These are phyloP conservation scores for Ormyrus nitidulus DNA, from an alignment of 2,888 invertebrate genomes.

Conservation along the genomic window DNA sequence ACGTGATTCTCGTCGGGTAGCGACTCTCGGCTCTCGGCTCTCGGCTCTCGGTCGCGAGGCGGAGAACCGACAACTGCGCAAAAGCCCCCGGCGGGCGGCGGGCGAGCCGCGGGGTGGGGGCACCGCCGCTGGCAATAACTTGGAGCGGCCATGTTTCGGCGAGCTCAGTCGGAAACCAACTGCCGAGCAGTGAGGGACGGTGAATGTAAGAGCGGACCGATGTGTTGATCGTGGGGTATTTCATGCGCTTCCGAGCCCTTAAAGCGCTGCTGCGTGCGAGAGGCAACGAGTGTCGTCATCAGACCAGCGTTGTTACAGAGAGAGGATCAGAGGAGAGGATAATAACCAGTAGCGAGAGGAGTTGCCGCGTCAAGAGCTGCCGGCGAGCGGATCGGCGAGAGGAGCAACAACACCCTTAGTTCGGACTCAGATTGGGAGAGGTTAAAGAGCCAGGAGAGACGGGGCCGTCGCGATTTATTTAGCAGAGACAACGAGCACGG, in stretches of 20 bases:
- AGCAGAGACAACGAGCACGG: too few relatives aligned
- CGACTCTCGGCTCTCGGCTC: background rate
- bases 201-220: conserved; percentile 70
- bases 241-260: conserved; percentile 74
- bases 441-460: background rate
- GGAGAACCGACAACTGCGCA: conserved; percentile 47
- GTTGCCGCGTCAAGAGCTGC: background rate
- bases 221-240: conserved; percentile 73
- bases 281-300: conserved; percentile 58
- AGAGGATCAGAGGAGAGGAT: conserved; percentile 42
- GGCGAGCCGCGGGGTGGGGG: conserved; percentile 20
- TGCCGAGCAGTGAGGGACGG: conserved; percentile 75
- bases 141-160: conserved; percentile 60
- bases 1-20: too few relatives aligned
- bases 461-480: background rate
- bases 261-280: conserved; percentile 70
- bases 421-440: background rate
- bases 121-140: conserved; percentile 50
- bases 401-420: conserved; percentile 30
- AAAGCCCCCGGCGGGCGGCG: background rate
- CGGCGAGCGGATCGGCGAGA: background rate
- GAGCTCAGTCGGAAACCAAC: conserved; percentile 74
- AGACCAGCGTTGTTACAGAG: background rate
- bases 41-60: conserved; percentile 37
- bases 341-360: conserved; percentile 24